A percentile compares a stretch with the other conserved stretches of the same genome.
phyloP scores from a whole-genome alignment of 2,888 invertebrate species.

The Ametastegia equiseti region DNA sequence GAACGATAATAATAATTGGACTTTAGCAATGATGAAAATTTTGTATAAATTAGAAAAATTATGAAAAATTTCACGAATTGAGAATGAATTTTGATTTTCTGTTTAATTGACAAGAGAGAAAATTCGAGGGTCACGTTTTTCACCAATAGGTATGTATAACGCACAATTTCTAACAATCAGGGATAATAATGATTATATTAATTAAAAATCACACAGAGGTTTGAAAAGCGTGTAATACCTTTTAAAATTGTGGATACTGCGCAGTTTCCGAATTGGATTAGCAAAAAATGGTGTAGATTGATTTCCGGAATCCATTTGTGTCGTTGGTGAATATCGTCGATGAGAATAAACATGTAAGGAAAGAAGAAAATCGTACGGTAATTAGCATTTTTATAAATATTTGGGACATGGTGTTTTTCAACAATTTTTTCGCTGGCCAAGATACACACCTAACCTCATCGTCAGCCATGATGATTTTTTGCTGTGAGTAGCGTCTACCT shows the following conservation, averaged over 20 bases:
- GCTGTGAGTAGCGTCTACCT: conserved; percentile 80
- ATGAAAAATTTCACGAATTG: background rate
- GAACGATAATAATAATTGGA: background rate
- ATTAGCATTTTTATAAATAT: background rate
- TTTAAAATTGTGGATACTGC: conserved; percentile 38
- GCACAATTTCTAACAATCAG: conserved; percentile 37
- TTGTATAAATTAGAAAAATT: background rate
- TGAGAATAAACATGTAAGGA: conserved; percentile 48
- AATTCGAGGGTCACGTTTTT: conserved; percentile 9
- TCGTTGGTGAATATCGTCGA: background rate
- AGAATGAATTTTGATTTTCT: background rate
- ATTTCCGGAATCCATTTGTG: background rate
- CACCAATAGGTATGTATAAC: conserved; percentile 38
- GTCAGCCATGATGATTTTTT: conserved; percentile 88
- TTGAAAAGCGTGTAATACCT: conserved; percentile 48
- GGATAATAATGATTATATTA: too few species aligned
- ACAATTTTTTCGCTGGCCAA: conserved; percentile 25
- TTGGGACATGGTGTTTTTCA: too few species aligned
- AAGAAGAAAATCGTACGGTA: conserved; percentile 55
- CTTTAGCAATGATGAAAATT: background rate
- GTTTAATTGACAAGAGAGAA: background rate
- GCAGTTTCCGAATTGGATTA: background rate
- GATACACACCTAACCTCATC: conserved; percentile 94
- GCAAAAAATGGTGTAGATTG: background rate
- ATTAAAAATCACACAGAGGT: background rate